A percentile compares a stretch with the other conserved stretches of the same genome.
Conservation (phyloP, 2,888 invertebrate genomes). For the Balanococcus diminutus region DNA sequence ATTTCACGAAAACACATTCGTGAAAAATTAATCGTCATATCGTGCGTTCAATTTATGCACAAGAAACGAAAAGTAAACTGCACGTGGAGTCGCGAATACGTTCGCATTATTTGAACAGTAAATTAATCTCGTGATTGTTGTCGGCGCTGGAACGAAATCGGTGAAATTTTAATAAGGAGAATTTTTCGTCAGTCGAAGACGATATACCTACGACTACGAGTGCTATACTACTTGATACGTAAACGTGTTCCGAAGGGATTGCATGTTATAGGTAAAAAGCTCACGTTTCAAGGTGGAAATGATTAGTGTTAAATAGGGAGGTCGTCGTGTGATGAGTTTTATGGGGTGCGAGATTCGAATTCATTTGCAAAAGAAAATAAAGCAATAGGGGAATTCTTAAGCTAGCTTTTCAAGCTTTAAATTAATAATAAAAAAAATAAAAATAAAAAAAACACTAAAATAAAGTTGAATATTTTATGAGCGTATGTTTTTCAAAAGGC, state of each 20-base stretch:
- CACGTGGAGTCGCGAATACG: neutral
- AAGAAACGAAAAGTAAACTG: neutral
- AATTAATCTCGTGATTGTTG: neutral
- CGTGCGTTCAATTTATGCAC: neutral
- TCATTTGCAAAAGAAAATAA: slow-evolving; percentile 19
- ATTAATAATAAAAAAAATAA: slow-evolving; percentile 33
- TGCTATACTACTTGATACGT: neutral
- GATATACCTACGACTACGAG: neutral
- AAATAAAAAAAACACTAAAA: slow-evolving; percentile 16
- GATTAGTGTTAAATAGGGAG: slow-evolving; percentile 31
- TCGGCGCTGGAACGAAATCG: neutral
- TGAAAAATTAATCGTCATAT: slow-evolving; percentile 9
- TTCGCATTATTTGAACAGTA: neutral
- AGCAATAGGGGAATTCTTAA: slow-evolving; percentile 29
- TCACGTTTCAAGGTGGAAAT: slow-evolving; percentile 38
- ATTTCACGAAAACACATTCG: neutral
- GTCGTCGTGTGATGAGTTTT: slow-evolving; percentile 28
- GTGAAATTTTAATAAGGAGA: slow-evolving; percentile 11
- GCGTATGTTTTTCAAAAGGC: slow-evolving; percentile 18
- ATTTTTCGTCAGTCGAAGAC: neutral
- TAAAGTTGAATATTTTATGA: slow-evolving; percentile 35
- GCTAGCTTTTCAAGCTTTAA: slow-evolving; percentile 23
- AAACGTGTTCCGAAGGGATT: neutral
- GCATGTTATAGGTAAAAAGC: slow-evolving; percentile 17
- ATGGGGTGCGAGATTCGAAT: slow-evolving; percentile 26